These are phyloP conservation scores for Notarius quadriscutis DNA, from an alignment of 2,113 vertebrate genomes.

Conservation along the genomic window DNA sequence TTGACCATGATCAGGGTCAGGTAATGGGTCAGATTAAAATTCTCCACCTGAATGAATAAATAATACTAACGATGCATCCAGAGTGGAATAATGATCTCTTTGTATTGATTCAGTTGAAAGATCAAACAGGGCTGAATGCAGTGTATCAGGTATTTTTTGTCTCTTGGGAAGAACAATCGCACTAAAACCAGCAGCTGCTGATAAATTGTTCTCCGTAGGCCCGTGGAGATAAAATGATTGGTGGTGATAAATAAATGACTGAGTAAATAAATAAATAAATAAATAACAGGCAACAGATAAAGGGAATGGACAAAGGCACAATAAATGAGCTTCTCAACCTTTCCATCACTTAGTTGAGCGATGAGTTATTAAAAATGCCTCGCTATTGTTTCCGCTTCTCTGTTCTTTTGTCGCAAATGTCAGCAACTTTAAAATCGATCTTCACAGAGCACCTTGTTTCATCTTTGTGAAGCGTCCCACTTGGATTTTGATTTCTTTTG, in stretches of 20 bases:
- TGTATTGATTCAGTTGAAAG: not conserved
- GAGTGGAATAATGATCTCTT: not conserved
- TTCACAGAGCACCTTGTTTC: not conserved
- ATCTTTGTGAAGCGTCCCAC: not conserved
- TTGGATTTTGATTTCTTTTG: constrained; percentile 3
- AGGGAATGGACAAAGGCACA: constrained; percentile 31
- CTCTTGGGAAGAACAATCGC: constrained; percentile 10
- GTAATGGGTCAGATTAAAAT: constrained; percentile 30
- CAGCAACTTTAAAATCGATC: not conserved
- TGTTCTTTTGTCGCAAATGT: not conserved
- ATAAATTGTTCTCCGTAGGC: constrained; percentile 15
- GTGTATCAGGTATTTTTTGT: not conserved
- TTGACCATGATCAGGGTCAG: constrained; percentile 9
- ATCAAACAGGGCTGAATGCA: not conserved
- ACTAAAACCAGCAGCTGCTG: not conserved
- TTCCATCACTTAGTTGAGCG: constrained; percentile 61
- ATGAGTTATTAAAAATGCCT: constrained; percentile 13
- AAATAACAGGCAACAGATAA: constrained; percentile 5
- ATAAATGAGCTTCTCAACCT: constrained; percentile 55
- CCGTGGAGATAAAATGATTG: constrained; percentile 17
- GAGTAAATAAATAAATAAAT: constrained; percentile 4
- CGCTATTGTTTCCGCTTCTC: constrained; percentile 56
- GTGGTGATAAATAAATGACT: constrained; percentile 24
- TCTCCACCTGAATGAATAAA: constrained; percentile 28
- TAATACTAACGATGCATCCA: not conserved